phyloP scores from a whole-genome alignment of 2,888 invertebrate species.

The Cloeon dipterum region DNA sequence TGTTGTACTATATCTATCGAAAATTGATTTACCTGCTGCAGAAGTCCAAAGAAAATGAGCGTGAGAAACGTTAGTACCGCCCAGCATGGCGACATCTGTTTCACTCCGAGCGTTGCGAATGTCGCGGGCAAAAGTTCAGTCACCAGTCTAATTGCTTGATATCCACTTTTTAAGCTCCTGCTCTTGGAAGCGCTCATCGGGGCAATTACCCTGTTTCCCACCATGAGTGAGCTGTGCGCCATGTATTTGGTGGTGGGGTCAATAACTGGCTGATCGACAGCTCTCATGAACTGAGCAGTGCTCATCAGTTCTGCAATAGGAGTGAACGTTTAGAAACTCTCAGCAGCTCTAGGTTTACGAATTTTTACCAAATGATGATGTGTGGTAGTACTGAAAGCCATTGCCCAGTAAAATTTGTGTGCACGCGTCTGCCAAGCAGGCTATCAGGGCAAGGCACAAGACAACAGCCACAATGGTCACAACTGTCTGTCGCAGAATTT shows the following conservation, averaged over 20 bases:
- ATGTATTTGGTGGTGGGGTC: constrained; percentile 23
- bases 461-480: constrained; percentile 47
- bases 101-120: constrained; percentile 47
- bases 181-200: constrained; percentile 28
- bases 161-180: constrained; percentile 27
- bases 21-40: constrained; percentile 36
- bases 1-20: neutral
- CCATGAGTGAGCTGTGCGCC: constrained; percentile 43
- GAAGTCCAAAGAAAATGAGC: constrained; percentile 65
- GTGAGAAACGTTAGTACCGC: constrained; percentile 66
- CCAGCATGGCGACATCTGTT: constrained; percentile 68
- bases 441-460: constrained; percentile 45
- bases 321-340: no score
- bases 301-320: constrained; percentile 40
- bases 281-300: constrained; percentile 45
- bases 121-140: constrained; percentile 82
- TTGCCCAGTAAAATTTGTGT: constrained; percentile 50
- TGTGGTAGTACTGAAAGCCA: constrained; percentile 53
- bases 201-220: constrained; percentile 40
- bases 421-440: constrained; percentile 63
- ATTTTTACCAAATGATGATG: constrained; percentile 79
- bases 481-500: constrained; percentile 30
- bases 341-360: no score
- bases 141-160: constrained; percentile 61
- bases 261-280: constrained; percentile 13